Evolutionary conservation across 2,113 vertebrate species (phyloP).

Genomic region (Colinus virginianus): DNA sequence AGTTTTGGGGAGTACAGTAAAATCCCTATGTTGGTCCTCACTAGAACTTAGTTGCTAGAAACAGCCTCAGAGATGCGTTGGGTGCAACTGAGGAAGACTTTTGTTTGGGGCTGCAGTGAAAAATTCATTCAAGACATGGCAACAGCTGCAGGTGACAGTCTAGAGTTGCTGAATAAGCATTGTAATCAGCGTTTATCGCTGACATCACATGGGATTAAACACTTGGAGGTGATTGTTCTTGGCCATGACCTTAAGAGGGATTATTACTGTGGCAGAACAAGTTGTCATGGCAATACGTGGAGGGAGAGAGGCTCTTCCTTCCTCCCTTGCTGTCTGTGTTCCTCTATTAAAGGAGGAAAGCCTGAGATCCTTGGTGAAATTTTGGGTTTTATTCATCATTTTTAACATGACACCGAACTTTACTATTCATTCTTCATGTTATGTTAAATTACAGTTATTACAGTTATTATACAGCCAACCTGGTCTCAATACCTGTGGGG

Average conservation of each 20-base stretch:
- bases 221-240: conserved; percentile 66
- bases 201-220: conserved; percentile 57
- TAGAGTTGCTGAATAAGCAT: conserved; percentile 59
- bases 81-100: conserved; percentile 4
- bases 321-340: conserved; percentile 36
- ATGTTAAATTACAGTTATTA: neutral
- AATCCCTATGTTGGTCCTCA: neutral
- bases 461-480: too few species aligned
- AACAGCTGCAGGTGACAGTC: conserved; percentile 55
- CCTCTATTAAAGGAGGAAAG: conserved; percentile 6
- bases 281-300: conserved; percentile 71
- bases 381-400: neutral
- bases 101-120: conserved; percentile 17
- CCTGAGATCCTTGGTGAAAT: neutral
- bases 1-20: neutral
- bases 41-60: neutral
- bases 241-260: conserved; percentile 43
- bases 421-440: accelerated
- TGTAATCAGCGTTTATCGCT: conserved; percentile 61
- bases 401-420: neutral
- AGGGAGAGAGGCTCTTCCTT: conserved; percentile 63
- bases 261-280: conserved; percentile 62
- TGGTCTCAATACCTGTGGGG: too few species aligned
- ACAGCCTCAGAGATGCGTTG: neutral
- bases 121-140: conserved; percentile 58